These are phyloP conservation scores for Mormoops blainvillei DNA, from an alignment of 2,113 vertebrate species.

Conservation along the genomic window DNA sequence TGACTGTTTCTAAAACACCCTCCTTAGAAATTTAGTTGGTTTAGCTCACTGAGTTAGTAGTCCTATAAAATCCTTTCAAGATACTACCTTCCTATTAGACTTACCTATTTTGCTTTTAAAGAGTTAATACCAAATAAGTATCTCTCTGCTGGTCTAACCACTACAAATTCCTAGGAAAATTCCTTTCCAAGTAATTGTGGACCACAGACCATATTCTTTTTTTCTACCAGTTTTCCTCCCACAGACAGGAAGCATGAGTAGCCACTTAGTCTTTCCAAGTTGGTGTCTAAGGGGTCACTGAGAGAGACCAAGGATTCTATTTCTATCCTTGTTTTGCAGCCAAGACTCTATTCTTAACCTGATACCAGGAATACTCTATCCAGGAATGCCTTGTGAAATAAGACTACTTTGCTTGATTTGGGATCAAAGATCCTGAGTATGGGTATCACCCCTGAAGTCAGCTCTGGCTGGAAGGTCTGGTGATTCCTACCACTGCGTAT, in stretches of 20 bases:
- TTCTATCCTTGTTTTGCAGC: not conserved
- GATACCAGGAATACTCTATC: conserved; percentile 49
- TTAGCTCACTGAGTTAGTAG: not conserved
- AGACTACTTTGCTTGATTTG: not conserved
- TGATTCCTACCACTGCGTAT: not conserved
- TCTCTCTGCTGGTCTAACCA: not conserved
- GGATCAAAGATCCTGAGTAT: not conserved
- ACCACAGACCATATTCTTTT: not conserved
- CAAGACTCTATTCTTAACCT: conserved; percentile 53
- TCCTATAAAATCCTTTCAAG: not conserved
- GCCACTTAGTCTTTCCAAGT: not conserved
- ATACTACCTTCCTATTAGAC: not conserved
- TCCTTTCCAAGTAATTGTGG: not conserved
- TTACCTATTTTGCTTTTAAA: not conserved
- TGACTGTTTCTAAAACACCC: not conserved
- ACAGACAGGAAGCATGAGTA: not conserved
- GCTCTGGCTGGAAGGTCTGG: not conserved
- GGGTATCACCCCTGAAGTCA: not conserved
- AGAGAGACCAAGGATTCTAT: conserved; percentile 16
- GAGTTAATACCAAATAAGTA: not conserved
- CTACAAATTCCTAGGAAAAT: not conserved
- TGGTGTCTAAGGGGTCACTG: not conserved
- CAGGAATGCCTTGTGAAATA: conserved; percentile 51
- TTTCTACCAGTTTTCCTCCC: not conserved
- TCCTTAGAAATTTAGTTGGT: not conserved